Percentiles rank a stretch among this genome's conserved stretches.
phyloP scores from a whole-genome alignment of 1,140 invertebrate species.

The Pogonus chalceus region DNA sequence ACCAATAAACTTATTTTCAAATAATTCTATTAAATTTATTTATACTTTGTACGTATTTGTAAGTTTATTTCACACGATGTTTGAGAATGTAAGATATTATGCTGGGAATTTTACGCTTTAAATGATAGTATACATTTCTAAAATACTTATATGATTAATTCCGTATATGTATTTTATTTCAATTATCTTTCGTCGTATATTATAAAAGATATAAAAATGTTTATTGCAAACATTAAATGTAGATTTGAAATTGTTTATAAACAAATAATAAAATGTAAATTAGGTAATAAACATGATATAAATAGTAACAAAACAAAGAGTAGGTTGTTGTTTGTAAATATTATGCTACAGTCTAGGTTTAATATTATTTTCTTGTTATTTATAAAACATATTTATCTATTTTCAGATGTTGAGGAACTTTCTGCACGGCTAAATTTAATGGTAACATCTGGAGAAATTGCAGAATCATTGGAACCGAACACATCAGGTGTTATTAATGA shows the following conservation, averaged over 20 bases:
- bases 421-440: slow-evolving; percentile 37
- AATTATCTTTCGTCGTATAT: too few relatives aligned
- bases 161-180: too few relatives aligned
- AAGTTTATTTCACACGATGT: too few relatives aligned
- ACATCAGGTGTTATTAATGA: slow-evolving; percentile 16
- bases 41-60: too few relatives aligned
- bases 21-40: too few relatives aligned
- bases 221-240: too few relatives aligned
- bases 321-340: background rate
- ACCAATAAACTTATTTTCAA: too few relatives aligned
- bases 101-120: too few relatives aligned
- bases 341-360: background rate
- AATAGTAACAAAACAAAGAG: background rate
- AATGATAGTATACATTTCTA: too few relatives aligned
- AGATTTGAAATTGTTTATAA: background rate
- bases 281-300: background rate
- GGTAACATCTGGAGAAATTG: slow-evolving; percentile 28
- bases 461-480: slow-evolving; percentile 22
- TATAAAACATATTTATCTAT: background rate
- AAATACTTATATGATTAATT: too few relatives aligned
- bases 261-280: background rate
- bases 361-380: background rate
- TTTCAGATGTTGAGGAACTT: slow-evolving; percentile 41
- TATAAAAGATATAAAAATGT: too few relatives aligned
- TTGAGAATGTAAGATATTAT: too few relatives aligned